These are phyloP conservation scores for Oreochromis spilurus DNA, from an alignment of 2,113 vertebrate genomes.

Conservation along the genomic window DNA sequence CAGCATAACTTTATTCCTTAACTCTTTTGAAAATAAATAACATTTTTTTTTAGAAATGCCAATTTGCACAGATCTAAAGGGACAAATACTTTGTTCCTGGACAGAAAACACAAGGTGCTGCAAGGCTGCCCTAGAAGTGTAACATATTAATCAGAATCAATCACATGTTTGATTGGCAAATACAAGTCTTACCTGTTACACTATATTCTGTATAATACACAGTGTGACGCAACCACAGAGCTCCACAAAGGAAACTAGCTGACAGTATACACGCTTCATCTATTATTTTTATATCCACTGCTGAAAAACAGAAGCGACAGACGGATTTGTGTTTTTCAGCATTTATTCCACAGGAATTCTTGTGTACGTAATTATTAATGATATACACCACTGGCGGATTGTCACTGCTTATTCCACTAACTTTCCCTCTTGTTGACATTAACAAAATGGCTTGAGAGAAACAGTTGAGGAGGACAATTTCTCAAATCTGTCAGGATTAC, in stretches of 20 bases:
- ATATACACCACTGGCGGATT: constrained; percentile 59
- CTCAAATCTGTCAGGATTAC: constrained; percentile 73
- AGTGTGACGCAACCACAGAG: neutral
- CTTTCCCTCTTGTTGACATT: constrained; percentile 73
- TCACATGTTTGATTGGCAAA: neutral
- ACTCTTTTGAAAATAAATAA: neutral
- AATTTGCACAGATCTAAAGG: neutral
- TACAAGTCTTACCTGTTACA: neutral
- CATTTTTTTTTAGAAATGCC: neutral
- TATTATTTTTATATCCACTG: constrained; percentile 44
- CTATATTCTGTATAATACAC: neutral
- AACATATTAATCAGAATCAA: neutral
- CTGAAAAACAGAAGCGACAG: constrained; percentile 20
- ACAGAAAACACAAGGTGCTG: neutral
- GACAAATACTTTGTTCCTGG: neutral
- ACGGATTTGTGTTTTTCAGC: constrained; percentile 25
- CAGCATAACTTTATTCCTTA: neutral
- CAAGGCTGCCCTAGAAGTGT: neutral
- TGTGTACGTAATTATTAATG: constrained; percentile 63
- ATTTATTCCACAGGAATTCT: constrained; percentile 29
- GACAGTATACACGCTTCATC: neutral
- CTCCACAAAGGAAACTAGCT: neutral
- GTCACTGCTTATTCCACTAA: constrained; percentile 68
- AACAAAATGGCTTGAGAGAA: constrained; percentile 71
- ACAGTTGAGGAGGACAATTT: constrained; percentile 67